A percentile compares a stretch with the other conserved stretches of the same genome.
These are phyloP conservation scores for Sicus ferrugineus DNA, from an alignment of 2,888 invertebrate genomes.

Conservation along the genomic window DNA sequence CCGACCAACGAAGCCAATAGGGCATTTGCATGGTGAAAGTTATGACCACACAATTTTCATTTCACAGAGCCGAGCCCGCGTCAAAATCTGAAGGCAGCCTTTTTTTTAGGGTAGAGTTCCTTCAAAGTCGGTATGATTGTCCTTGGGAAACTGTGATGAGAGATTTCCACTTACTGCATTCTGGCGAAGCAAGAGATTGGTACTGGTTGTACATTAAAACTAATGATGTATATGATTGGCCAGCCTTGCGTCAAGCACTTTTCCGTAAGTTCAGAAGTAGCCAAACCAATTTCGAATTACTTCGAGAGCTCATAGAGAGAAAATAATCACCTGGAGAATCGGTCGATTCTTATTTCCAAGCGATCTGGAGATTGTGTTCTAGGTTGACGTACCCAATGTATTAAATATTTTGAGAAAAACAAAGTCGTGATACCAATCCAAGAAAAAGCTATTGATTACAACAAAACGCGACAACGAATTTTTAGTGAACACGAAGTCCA, in stretches of 20 bases:
- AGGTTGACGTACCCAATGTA: too few species aligned
- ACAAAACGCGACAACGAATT: not conserved
- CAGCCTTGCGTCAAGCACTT: not conserved
- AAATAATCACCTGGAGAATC: too few species aligned
- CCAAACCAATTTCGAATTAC: too few species aligned
- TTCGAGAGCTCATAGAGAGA: too few species aligned
- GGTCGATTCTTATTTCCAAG: not conserved
- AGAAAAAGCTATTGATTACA: not conserved
- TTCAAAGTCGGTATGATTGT: not conserved
- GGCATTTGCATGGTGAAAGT: too few species aligned
- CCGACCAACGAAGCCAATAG: not conserved
- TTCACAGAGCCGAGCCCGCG: not conserved
- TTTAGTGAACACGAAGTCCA: not conserved
- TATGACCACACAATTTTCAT: not conserved
- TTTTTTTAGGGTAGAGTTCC: not conserved
- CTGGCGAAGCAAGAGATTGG: constrained; percentile 3
- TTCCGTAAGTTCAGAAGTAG: too few species aligned
- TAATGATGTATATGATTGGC: not conserved
- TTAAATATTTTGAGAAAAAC: not conserved
- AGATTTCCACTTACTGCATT: not conserved
- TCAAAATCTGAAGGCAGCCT: not conserved
- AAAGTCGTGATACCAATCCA: not conserved
- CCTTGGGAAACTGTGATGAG: not conserved
- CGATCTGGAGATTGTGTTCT: not conserved
- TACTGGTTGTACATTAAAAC: not conserved